Percentiles rank a stretch among this genome's conserved stretches.
phyloP scores from a whole-genome alignment of 2,888 invertebrate genomes.

The Allolobophora icterica region DNA sequence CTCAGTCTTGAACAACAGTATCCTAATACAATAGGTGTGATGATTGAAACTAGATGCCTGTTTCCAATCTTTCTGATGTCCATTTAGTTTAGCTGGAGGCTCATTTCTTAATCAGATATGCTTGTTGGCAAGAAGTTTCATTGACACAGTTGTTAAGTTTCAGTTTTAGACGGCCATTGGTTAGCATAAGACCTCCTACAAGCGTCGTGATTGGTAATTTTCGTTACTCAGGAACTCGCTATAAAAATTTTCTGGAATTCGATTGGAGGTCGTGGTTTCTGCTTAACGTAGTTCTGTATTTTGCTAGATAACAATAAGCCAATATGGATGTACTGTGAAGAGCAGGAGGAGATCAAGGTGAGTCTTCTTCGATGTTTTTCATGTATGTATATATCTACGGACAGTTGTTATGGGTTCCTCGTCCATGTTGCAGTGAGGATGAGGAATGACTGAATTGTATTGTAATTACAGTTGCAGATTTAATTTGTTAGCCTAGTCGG shows the following conservation, averaged over 20 bases:
- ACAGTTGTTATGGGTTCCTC: too few relatives aligned
- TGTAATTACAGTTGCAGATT: background rate
- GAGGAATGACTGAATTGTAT: background rate
- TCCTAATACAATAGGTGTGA: too few relatives aligned
- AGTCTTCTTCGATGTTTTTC: background rate
- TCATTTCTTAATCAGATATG: background rate
- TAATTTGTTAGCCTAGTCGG: too few relatives aligned
- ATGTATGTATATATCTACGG: too few relatives aligned
- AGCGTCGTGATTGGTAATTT: background rate
- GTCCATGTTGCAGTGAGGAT: background rate
- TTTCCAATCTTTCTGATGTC: background rate
- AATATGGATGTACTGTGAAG: constrained; percentile 97
- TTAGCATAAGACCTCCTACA: background rate
- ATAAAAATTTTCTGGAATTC: background rate
- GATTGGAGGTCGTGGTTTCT: background rate
- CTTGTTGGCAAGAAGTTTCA: background rate
- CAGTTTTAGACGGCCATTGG: background rate
- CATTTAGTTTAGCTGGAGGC: too few relatives aligned
- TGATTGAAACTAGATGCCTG: too few relatives aligned
- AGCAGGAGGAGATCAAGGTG: constrained; percentile 91
- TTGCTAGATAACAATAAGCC: constrained; percentile 85
- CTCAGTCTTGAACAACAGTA: too few relatives aligned
- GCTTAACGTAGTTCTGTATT: background rate
- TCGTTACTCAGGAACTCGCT: background rate
- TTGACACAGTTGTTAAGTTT: background rate